Evolutionary conservation across 2,888 invertebrate genomes (phyloP).

Genomic region (Caenorhabditis macrosperma): DNA sequence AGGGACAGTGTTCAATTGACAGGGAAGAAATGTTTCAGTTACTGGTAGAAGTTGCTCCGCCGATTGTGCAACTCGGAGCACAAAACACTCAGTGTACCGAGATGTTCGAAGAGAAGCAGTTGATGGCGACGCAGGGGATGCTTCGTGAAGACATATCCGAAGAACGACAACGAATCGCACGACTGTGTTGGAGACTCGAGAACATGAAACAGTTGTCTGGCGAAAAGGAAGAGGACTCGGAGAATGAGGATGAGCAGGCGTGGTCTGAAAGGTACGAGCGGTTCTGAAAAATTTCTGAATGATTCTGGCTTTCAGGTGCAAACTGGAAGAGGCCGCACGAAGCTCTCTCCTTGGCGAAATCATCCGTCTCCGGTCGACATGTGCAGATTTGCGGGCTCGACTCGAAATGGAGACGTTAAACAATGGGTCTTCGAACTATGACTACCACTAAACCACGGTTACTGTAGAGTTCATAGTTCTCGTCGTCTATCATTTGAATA

Average conservation of each 20-base stretch:
- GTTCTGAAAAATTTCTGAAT: not conserved
- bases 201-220: not conserved
- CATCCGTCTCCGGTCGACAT: slow-evolving; percentile 65
- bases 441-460: not conserved
- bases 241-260: slow-evolving; percentile 28
- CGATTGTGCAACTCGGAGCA: slow-evolving; percentile 5
- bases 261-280: slow-evolving; percentile 38
- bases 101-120: slow-evolving; percentile 78
- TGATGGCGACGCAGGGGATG: slow-evolving; percentile 75
- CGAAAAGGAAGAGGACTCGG: slow-evolving; percentile 15
- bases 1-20: not conserved
- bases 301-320: slow-evolving; percentile 44
- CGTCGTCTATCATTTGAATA: no score
- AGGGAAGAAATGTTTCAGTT: not conserved
- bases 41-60: slow-evolving; percentile 35
- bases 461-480: no score
- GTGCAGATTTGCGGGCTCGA: slow-evolving; percentile 70
- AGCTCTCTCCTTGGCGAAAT: slow-evolving; percentile 66
- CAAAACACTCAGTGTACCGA: slow-evolving; percentile 58
- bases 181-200: slow-evolving; percentile 43
- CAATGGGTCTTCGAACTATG: slow-evolving; percentile 2
- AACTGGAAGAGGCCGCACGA: slow-evolving; percentile 67
- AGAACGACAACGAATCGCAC: slow-evolving; percentile 49
- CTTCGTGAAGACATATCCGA: slow-evolving; percentile 60
- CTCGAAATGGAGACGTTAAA: slow-evolving; percentile 61